Evolutionary conservation across 2,888 invertebrate species (phyloP).

Genomic region (Acrocyrtus sp.): DNA sequence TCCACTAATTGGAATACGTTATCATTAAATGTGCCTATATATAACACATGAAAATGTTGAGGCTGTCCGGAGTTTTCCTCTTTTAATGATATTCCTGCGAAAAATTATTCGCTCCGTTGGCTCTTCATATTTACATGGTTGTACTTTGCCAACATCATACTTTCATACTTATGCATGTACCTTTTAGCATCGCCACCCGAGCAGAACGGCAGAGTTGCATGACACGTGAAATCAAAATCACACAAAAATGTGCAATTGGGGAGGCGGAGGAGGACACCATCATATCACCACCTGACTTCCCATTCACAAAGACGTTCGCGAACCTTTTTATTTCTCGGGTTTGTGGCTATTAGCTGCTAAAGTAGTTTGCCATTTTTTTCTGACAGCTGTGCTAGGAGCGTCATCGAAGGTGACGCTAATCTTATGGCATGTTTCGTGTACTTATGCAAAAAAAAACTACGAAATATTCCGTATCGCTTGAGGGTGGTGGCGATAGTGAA

Average conservation of each 20-base stretch:
- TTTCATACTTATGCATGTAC: too few species aligned
- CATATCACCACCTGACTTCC: not conserved
- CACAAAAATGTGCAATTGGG: conserved; percentile 12
- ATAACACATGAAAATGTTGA: not conserved
- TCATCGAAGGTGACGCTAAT: not conserved
- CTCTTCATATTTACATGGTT: conserved; percentile 16
- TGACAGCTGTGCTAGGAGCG: not conserved
- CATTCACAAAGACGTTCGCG: too few species aligned
- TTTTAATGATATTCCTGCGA: conserved; percentile 8
- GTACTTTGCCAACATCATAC: too few species aligned
- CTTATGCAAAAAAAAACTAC: too few species aligned
- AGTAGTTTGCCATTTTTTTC: not conserved
- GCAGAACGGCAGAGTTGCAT: conserved; percentile 12
- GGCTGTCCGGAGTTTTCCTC: not conserved
- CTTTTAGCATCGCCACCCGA: conserved; percentile 7
- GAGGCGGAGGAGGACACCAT: conserved; percentile 4
- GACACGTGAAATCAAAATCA: conserved; percentile 6
- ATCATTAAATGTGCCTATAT: conserved; percentile 10
- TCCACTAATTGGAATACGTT: conserved; percentile 44
- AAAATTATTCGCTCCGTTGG: conserved; percentile 44
- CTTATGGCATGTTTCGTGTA: not conserved
- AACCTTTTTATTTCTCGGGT: too few species aligned
- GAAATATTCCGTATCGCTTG: not conserved
- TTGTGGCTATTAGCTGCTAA: too few species aligned
- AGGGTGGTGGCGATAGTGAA: not conserved